Base-by-base conservation (phyloP, 2,113 vertebrate species). In the Pituophis catenifer region DNA sequence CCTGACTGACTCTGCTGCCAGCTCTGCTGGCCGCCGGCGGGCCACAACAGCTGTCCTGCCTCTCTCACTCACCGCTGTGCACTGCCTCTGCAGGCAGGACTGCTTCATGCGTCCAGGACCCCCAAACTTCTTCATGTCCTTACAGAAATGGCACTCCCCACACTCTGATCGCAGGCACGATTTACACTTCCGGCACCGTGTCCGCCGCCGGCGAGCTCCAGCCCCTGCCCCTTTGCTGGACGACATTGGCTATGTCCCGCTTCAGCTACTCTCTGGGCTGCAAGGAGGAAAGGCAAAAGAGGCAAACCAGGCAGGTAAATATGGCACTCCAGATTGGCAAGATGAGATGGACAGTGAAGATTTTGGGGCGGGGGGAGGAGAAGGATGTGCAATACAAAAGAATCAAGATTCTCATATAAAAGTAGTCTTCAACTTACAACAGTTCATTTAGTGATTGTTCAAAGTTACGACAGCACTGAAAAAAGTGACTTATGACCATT, bases 81-180 rank as follows among this genome's bases (percentile, higher is more conserved):
- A 99, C 98, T 99, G 99, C 93, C 99, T 97, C 93, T 98, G 98
- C 91, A 99, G 98, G 95, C 99, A 99, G 94, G 99, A 99, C 98
- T 99, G 98, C 97, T 99, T 99, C 99, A 99, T 99, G 89, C 98
- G 98, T 48, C 99, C 99, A 0, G 99, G 99, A 1, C 99, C 99
- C 62, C 99, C 99, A 0, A 99, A 99, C 97, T 99, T 99, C 98
- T 99, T 99, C 99, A 99, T 99, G 98, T 99, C 99, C 96, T 98
- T 98, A 94, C 98, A 99, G 98, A 99, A 99, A 98, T 99, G 98
- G 95, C 98, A 99, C 98, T 99, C 98, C 89, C 98, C 98, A 92
- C 99, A 99, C 98, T 99, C 99, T 2, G 97, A 98, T 95, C 98
- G 98, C 97, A 98, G 98, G 97, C 98, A 99, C 97, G 99, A 98